A percentile compares a stretch with the other conserved stretches of the same genome.
These are phyloP conservation scores for Carposina sasakii DNA, from an alignment of 1,140 invertebrate genomes.

Conservation along the genomic window DNA sequence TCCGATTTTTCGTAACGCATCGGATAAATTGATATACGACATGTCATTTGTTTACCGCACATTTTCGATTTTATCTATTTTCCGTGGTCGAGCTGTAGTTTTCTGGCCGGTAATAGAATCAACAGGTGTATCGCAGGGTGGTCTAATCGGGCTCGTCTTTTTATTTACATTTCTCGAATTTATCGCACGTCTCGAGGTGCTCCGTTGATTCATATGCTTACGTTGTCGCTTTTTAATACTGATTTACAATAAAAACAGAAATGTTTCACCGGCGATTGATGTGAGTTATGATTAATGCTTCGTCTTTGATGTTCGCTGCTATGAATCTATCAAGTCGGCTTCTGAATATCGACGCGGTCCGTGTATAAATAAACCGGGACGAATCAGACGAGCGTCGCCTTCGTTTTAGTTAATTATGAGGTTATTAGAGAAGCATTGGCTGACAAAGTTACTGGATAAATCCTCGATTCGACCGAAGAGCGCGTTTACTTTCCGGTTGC, in stretches of 20 bases:
- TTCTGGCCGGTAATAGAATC: constrained; percentile 50
- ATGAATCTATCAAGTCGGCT: constrained; percentile 67
- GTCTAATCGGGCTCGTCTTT: constrained; percentile 47
- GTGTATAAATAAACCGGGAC: constrained; percentile 58
- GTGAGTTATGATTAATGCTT: constrained; percentile 69
- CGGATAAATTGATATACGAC: constrained; percentile 46
- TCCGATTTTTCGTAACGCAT: constrained; percentile 53
- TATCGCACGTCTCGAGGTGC: constrained; percentile 61
- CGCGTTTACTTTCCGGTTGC: constrained; percentile 20
- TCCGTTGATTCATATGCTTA: constrained; percentile 62
- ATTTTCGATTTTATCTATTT: constrained; percentile 37
- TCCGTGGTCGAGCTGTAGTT: constrained; percentile 23
- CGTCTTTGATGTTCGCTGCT: constrained; percentile 66
- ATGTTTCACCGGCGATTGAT: constrained; percentile 64
- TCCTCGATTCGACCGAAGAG: constrained; percentile 17
- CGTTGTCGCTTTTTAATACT: constrained; percentile 68
- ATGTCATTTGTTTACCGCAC: constrained; percentile 24
- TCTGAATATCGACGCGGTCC: constrained; percentile 59
- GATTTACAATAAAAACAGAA: constrained; percentile 71
- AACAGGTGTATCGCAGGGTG: constrained; percentile 63
- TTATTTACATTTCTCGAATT: constrained; percentile 64
- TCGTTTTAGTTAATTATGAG: constrained; percentile 63
- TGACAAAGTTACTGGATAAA: constrained; percentile 31
- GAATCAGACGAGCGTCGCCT: constrained; percentile 39
- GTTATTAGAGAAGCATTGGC: constrained; percentile 48